Base-by-base conservation (phyloP, 2,888 invertebrate species). In the Spodoptera picta region DNA sequence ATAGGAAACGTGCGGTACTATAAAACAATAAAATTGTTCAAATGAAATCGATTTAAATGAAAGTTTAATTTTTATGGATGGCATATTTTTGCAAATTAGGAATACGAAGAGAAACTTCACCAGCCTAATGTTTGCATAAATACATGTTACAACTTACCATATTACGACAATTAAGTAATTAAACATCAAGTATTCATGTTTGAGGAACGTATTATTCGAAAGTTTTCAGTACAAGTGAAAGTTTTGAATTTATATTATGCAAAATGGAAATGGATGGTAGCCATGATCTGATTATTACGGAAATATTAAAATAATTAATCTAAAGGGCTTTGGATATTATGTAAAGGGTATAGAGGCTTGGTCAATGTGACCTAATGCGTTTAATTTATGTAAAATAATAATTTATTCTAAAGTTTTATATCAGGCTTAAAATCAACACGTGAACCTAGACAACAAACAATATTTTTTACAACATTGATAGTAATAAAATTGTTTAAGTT, bases 191-290 rank as follows among this genome's bases (percentile, higher is more conserved):
- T 54, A 64, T 55, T 60, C 49, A 70, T 75, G 65, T 60, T 53
- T 43, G 54, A 56, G 44, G 42, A 55, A 56, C 55, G 27, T 31
- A 49, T 70, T 63, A 70, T 65, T 62, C 46, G 62, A 75, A 74
- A 76, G 66, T 74, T 77, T 66, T 65, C 75, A 74, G 61, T 50
- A n/a, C 23, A 57, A 60, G 75, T 74, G 75, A 76, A 76, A 76
- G 75, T 65, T 62, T n/a, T 14, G 36, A 60, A 66, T 62, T 45
- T 47, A n/a, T 49, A 63, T 60, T 74, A 70, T 60, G 75, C 48
- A 69, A 44, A 73, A 76, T 60, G 55, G 65, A 69, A 73, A 76
- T 60, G 52, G 65, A 69, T 75, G 58, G 46, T 52, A 11, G 47
- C 52, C 50, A 44, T 60, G 63, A 51, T 51, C 54, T 31, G 36